Evolutionary conservation across 1,140 invertebrate species (phyloP).

Genomic region (Pomacea maculata): DNA sequence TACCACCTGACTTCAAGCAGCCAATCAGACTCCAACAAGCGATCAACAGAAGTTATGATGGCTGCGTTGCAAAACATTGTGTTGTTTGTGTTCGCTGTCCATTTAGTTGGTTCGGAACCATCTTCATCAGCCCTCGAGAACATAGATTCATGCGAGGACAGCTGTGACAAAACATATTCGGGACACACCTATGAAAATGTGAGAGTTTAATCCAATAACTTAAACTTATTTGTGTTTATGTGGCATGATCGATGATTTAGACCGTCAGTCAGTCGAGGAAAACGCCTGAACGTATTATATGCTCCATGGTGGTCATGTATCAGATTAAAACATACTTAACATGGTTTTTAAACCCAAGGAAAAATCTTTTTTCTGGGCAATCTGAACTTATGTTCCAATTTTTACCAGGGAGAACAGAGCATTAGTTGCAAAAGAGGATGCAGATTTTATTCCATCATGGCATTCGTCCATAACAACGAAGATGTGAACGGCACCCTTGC

Average conservation of each 20-base stretch:
- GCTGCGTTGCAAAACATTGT: conserved; percentile 7
- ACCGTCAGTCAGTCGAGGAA: neutral
- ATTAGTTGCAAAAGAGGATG: conserved; percentile 51
- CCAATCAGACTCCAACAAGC: no score
- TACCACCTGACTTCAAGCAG: no score
- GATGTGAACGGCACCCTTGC: conserved; percentile 45
- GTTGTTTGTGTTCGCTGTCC: neutral
- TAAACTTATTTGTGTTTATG: neutral
- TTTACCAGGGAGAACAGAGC: conserved; percentile 29
- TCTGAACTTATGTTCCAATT: neutral
- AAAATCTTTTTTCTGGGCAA: no score
- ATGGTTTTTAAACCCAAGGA: neutral
- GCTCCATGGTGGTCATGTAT: no score
- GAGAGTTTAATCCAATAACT: conserved; percentile 3
- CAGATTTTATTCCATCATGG: conserved; percentile 53
- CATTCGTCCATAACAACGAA: conserved; percentile 41
- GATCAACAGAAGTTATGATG: neutral
- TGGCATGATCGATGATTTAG: neutral
- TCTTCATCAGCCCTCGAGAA: neutral
- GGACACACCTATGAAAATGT: conserved; percentile 13
- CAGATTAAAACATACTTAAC: no score
- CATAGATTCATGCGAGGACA: neutral
- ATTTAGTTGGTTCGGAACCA: neutral
- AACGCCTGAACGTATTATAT: no score
- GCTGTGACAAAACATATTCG: conserved; percentile 10